Evolutionary conservation across 1,140 invertebrate genomes (phyloP).

Genomic region (Drosophila virilis): DNA sequence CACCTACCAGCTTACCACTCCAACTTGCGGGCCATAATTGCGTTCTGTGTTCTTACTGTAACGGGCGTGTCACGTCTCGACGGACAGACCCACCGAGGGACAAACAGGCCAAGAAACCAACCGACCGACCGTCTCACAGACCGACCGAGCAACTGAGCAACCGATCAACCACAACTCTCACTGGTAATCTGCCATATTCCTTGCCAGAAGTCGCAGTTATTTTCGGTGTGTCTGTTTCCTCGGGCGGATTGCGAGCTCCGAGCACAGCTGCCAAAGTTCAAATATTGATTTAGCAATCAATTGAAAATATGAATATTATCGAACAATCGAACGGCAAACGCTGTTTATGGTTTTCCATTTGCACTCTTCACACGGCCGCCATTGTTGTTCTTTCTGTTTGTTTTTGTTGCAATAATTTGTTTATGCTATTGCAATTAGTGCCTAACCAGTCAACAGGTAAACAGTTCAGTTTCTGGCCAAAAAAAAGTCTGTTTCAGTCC

Average conservation of each 20-base stretch:
- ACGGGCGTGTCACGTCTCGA: conserved; percentile 30
- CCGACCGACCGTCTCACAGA: background rate
- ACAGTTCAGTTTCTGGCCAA: conserved; percentile 14
- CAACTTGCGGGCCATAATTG: conserved; percentile 59
- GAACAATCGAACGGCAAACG: conserved; percentile 36
- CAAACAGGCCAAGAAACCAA: background rate
- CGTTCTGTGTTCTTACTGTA: conserved; percentile 57
- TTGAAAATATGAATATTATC: conserved; percentile 57
- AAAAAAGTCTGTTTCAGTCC: background rate
- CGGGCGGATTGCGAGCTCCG: conserved; percentile 10
- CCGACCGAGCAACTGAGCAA: background rate
- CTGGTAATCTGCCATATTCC: conserved; percentile 21
- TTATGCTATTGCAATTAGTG: conserved; percentile 61
- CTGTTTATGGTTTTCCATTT: conserved; percentile 25
- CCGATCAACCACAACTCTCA: conserved; percentile 25
- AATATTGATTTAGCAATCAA: conserved; percentile 70
- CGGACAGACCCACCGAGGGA: background rate
- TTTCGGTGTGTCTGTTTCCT: conserved; percentile 11
- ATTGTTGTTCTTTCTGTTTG: conserved; percentile 25
- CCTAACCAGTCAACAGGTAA: conserved; percentile 23
- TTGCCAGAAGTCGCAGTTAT: conserved; percentile 5
- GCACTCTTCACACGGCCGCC: background rate
- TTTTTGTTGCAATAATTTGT: conserved; percentile 34
- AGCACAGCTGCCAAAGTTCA: conserved; percentile 48
- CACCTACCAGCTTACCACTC: conserved; percentile 23